Conservation (phyloP, 2,797 vertebrate species). For the Pipistrellus pipistrellus region DNA sequence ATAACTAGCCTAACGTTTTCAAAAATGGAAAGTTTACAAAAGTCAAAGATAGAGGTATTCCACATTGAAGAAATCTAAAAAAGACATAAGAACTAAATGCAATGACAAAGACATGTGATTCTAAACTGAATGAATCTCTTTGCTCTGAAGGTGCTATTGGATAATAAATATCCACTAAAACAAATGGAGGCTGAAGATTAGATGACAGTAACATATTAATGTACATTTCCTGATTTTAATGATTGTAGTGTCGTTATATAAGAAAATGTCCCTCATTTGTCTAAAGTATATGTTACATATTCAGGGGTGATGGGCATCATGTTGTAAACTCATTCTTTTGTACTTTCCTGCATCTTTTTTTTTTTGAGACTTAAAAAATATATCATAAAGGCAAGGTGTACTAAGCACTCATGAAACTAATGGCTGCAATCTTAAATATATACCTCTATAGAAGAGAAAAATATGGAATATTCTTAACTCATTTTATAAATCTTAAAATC, state of each 20-base stretch:
- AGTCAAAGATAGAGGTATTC: conserved; percentile 6
- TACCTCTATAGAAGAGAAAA: conserved; percentile 37
- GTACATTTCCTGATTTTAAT: background rate
- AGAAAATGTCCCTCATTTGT: conserved; percentile 10
- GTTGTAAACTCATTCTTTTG: background rate
- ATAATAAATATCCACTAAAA: background rate
- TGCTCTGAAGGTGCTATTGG: background rate
- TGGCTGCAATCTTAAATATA: background rate
- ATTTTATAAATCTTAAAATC: conserved; percentile 48
- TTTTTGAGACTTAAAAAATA: conserved; percentile 30
- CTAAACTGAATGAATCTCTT: background rate
- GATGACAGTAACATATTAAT: background rate
- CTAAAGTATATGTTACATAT: background rate
- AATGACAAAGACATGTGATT: conserved; percentile 27
- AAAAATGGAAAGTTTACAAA: conserved; percentile 4
- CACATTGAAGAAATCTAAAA: background rate
- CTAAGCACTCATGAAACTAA: conserved; percentile 1
- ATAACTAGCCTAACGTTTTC: conserved; percentile 6
- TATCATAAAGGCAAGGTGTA: background rate
- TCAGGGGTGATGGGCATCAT: background rate
- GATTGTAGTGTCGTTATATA: background rate
- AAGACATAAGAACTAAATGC: background rate
- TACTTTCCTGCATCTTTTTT: background rate
- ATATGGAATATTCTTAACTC: conserved; percentile 47
- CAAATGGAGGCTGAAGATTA: background rate